Base-by-base conservation (phyloP, 2,888 invertebrate genomes). In the Hemicrepidius hirtus region DNA sequence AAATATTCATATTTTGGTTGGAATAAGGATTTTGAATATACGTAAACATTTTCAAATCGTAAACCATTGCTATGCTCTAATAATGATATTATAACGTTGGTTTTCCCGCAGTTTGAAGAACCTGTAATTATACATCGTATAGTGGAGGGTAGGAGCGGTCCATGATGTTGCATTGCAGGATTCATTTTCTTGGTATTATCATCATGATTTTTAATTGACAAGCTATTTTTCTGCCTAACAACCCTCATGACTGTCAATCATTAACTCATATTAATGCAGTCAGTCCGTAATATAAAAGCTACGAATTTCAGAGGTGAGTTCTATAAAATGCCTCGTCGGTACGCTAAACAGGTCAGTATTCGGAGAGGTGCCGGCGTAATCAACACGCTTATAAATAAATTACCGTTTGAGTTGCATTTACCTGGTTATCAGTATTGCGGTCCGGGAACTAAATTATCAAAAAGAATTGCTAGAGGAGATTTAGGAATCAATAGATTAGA, bases 101-200 rank as follows among this genome's bases (percentile, higher is more conserved):
- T 84, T 78, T 86, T 86, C 1, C 85, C 84, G 74, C 81, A 84
- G 66, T 81, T 83, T 10, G 82, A 82, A 37, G 83, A 82, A 10
- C 84, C 84, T 7, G 79, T 74, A 69, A 85, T 79, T 13, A 85
- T 55, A 60, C 66, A 73, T 28, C 81, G 66, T 40, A 81, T 77
- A 44, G 71, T 79, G 62, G 76, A 75, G 0, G 84, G 83, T 59
- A 83, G 74, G 65, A 84, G 69, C 9, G 72, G 55, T 16, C 81
- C 77, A 75, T 84, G 82, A 21, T 16, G 13, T 1, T 16, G 2
- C 4, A 13, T 44, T 44, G n/a, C 3, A 16, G 44, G 9, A 16
- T 3, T 9, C 2, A n/a, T 12, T 40, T 2, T n/a, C 12, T 40
- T 40, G 10, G 9, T 16, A 44, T 16, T 4, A 5, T 44, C 18